Conservation (phyloP, 1,140 invertebrate species). For the Cardiocondyla obscurior region DNA sequence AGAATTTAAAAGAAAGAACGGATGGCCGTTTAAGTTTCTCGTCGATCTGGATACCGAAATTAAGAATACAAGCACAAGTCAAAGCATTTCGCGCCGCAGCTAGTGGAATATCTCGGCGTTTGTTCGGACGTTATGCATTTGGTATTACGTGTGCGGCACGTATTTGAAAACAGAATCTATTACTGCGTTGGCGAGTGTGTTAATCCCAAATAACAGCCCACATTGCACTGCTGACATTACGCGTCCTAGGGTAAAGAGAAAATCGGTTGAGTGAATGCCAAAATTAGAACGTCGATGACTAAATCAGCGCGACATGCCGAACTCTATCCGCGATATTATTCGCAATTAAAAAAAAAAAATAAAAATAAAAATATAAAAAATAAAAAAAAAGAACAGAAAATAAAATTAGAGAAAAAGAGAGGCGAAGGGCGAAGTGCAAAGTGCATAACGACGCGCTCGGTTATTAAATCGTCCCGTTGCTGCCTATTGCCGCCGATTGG, state of each 20-base stretch:
- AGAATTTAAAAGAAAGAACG: not conserved
- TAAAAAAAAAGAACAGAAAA: too few species aligned
- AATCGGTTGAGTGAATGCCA: not conserved
- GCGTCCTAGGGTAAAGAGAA: too few species aligned
- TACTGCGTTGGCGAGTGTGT: too few species aligned
- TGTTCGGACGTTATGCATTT: slow-evolving; percentile 7
- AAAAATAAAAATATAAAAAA: too few species aligned
- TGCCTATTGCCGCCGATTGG: not conserved
- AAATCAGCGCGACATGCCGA: not conserved
- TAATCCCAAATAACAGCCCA: not conserved
- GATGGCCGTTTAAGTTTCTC: not conserved
- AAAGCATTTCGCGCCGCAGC: too few species aligned
- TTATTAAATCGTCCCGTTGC: not conserved
- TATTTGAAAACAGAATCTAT: not conserved
- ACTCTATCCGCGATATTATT: too few species aligned
- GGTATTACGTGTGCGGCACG: not conserved
- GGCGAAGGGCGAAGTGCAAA: not conserved
- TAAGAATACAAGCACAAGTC: not conserved
- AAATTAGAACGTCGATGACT: not conserved
- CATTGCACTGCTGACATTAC: not conserved
- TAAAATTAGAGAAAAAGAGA: too few species aligned
- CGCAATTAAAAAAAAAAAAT: too few species aligned
- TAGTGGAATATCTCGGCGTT: not conserved
- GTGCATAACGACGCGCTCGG: not conserved
- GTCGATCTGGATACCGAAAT: not conserved